Evolutionary conservation across 2,113 vertebrate species (phyloP), one percentile per base, ranked within the genome.

Genomic region (Microcebus tavaratra): DNA sequence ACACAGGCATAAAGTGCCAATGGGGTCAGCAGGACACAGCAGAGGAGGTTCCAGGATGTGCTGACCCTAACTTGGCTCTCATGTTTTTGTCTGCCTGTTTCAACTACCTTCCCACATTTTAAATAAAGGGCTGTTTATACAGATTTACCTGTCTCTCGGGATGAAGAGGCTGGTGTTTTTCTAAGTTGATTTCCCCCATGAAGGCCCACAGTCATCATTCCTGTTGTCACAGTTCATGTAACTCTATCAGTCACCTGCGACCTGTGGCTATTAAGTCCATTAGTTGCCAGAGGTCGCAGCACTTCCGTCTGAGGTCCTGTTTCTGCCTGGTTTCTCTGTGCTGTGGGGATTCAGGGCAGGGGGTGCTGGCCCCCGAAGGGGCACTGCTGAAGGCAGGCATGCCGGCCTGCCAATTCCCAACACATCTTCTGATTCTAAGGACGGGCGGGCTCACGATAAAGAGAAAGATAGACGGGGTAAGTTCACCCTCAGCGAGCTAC

Each of bases 201-300:
- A 11, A 10, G 25, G 2, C 15, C 79, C 55, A 18, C 36, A 39
- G 57, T 57, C 63, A 17, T 67, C 72, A 15, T 70, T 79, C 14
- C 68, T 27, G 34, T 50, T 27, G 8, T 23, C 8, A 4, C 7
- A 21, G 14, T 63, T 59, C 65, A 13, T 39, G 15, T 8, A 11
- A 17, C 45, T 50, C 81, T 3, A 7, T 31, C 42, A 3, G 29
- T 75, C 70, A 68, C 17, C 55, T 17, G 36, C 25, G 70, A 31
- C 29, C 13, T 8, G n/a, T 6, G 14, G 8, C 42, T 45, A 45
- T 45, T 42, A 75, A 75, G 72, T 29, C 45, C 72, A 45, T 75
- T 45, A 75, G 25, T 75, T 9, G 29, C 48, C 0, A 0, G 18
- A 39, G 27, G 75, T 15, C 0, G 0, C 9, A 9, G 14, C 1